Evolutionary conservation across 1,140 invertebrate species (phyloP), one percentile per base, ranked within the genome.

Genomic region (Sarcophaga bullata): DNA sequence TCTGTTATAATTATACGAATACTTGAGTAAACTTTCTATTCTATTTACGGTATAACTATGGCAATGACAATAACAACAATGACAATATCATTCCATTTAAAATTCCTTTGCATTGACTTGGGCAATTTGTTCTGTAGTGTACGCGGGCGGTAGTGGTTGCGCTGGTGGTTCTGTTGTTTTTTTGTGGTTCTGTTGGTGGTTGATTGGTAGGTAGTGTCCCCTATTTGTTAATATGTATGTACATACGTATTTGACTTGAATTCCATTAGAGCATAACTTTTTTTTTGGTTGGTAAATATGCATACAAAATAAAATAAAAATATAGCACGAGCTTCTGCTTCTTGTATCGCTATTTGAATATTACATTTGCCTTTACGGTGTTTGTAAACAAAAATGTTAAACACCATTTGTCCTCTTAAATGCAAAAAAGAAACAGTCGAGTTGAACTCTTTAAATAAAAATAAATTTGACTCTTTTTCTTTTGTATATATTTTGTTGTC

Each of bases 201-300:
- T n/a, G 62, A 15, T 19, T 19, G 17, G n/a, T n/a, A 19, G 17
- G 17, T 68, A 19, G 54, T 58, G 62, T 68, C 62, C 62, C 62
- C 62, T 68, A 68, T 68, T 68, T 68, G 17, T 37, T 13, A 58
- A 58, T 68, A 68, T 37, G 25, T 37, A 37, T 37, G 25, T 37
- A 37, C 25, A 4, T 37, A 37, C 25, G 25, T 37, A 37, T 58
- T 15, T 58, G 54, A 19, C 17, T 25, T 25, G n/a, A n/a, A 19
- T 9, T 68, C n/a, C 62, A 68, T 68, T 68, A 68, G 62, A 68
- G 62, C 62, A 68, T 68, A n/a, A 19, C 62, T 17, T 15, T 58
- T 58, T 58, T 58, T 58, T 13, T 6, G 10, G 62, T 68, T 25
- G 15, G 52, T 58, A n/a, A 15, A 58, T n/a, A 58, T n/a, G 7